Evolutionary conservation across 1,140 invertebrate genomes (phyloP), one percentile per base, ranked within the genome.

Genomic region (Drosophila lowei): DNA sequence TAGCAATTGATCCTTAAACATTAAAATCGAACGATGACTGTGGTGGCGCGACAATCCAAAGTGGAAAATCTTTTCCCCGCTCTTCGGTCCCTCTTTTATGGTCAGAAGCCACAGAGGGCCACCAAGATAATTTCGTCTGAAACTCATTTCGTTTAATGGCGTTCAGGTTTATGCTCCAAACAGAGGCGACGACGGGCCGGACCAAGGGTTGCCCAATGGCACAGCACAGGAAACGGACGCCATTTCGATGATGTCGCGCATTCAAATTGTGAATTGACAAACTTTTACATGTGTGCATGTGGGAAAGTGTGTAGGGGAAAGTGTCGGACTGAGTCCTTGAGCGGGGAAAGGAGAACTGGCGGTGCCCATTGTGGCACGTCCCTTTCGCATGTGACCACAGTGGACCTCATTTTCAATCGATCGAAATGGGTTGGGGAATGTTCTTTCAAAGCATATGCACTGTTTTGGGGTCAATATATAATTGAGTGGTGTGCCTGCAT

Each of bases 131-230:
- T 88, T 86, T 88, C 72, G 78, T 64, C 83, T 76, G 83, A 79
- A 88, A 83, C 83, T 88, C 83, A 88, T 88, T 88, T 88, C 83
- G 72, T 88, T 88, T 88, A 88, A 88, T 88, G 83, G 84, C 66
- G 61, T 70, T 71, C 78, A 83, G 83, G 75, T 88, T 85, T 88
- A 88, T 88, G 78, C 73, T 78, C 78, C 75, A 61, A 76, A 73
- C 79, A 76, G 83, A 62, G 60, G 58, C 61, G 63, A 56, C 49
- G 57, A 79, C 65, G 53, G 60, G 59, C 42, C 50, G 16, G 15
- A 16, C 44, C 18, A 15, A 16, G 16, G 50, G 44, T 15, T 13
- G 48, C 7, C 13, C 25, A 55, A 18, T 44, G 71, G 68, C 70
- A 25, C 41, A 55, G 68, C 70, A 25, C 41, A 55, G 68, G 65